Base-by-base conservation (phyloP, 2,888 invertebrate species). In the Hofmannophila pseudospretella region DNA sequence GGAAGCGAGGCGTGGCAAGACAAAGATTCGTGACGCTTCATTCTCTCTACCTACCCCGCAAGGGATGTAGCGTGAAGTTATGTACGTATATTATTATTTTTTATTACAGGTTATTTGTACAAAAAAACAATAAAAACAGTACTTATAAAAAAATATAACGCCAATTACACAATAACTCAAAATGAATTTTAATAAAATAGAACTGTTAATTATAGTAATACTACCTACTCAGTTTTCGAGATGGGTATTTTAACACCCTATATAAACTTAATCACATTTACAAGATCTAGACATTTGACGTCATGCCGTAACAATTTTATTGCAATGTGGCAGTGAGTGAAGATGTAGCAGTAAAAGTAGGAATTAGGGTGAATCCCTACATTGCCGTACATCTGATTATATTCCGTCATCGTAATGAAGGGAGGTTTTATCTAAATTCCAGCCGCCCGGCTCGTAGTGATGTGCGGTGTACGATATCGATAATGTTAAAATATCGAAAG, bases 371-470 rank as follows among this genome's bases (percentile, higher is more conserved):
- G 34, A 32, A 31, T 22, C 35, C 30, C 36, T 41, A 41, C 44
- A 42, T n/a, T 22, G 12, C 22, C 9, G 32, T 47, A 45, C 49
- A 48, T 53, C 48, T 54, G 52, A 55, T 55, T 57, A 55, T 48
- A 36, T 45, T 49, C 36, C 19, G 40, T 39, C 44, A 40, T 47
- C 41, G 45, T 51, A 52, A 58, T 51, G 51, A 58, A 56, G 49
- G 44, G 49, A 42, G 48, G 46, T 50, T 48, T 54, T 54, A 53
- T 47, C 54, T 51, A 49, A 49, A 54, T 44, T 54, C 46, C 46
- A 43, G 40, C 33, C 44, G 42, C 36, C 39, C 27, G 31, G 11
- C n/a, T 14, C 7, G 8, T 50, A 53, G 52, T 39, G 51, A 43
- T 40, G 51, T 29, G 16, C 16, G 3, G n/a, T 16, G 3, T 16